Evolutionary conservation across 2,888 invertebrate species (phyloP).

Genomic region (Eretmocerus hayati): DNA sequence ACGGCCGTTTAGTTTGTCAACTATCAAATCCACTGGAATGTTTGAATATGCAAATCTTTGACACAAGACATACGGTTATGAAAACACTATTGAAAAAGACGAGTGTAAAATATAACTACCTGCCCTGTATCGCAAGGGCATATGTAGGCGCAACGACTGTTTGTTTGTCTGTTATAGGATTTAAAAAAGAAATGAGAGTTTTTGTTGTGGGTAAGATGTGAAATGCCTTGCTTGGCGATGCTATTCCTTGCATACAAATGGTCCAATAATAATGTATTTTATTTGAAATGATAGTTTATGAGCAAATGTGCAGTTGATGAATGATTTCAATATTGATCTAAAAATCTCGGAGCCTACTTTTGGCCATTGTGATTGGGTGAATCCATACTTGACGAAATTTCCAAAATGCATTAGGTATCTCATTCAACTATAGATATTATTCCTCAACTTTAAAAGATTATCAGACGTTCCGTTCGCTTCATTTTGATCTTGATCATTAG

Average conservation of each 20-base stretch:
- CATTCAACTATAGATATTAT: too few species aligned
- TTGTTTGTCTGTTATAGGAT: slow-evolving; percentile 44
- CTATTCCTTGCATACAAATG: slow-evolving; percentile 38
- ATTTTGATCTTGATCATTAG: slow-evolving; percentile 11
- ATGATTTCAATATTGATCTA: slow-evolving; percentile 15
- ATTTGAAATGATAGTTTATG: slow-evolving; percentile 8
- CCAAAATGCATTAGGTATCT: too few species aligned
- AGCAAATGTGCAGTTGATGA: slow-evolving; percentile 12
- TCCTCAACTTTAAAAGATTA: too few species aligned
- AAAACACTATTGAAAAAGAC: slow-evolving; percentile 29
- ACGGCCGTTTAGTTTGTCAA: slow-evolving; percentile 39
- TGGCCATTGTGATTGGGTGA: slow-evolving; percentile 5
- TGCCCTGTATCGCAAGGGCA: slow-evolving; percentile 41
- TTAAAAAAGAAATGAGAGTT: slow-evolving; percentile 37
- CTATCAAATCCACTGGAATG: slow-evolving; percentile 30
- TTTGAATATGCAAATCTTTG: slow-evolving; percentile 27
- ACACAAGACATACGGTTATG: slow-evolving; percentile 26
- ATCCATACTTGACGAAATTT: too few species aligned
- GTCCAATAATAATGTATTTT: slow-evolving; percentile 16
- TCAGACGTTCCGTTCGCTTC: too few species aligned
- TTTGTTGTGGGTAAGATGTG: slow-evolving; percentile 42
- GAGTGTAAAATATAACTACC: slow-evolving; percentile 40
- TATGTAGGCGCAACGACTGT: slow-evolving; percentile 39
- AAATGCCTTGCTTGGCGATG: slow-evolving; percentile 43
- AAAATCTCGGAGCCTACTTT: not conserved